Conservation (phyloP, 2,888 invertebrate genomes). For the Cryptocheilus praepositus region DNA sequence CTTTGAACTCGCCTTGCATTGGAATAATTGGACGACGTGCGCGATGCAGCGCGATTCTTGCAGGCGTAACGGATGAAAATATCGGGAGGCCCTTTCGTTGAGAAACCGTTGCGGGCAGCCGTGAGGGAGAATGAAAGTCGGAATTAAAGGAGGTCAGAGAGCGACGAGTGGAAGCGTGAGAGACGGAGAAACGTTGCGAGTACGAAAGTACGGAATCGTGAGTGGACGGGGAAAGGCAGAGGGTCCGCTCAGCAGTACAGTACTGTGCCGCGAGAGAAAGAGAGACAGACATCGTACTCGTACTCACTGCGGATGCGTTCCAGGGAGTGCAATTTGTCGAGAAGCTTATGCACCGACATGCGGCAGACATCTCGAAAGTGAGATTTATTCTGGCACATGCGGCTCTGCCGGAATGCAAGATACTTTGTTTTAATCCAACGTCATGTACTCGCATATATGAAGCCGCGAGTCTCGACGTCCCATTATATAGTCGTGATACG, state of each 20-base stretch:
- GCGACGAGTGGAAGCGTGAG: not conserved
- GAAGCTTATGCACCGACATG: conserved; percentile 70
- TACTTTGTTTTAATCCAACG: conserved; percentile 55
- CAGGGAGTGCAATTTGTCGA: conserved; percentile 52
- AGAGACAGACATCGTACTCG: conserved; percentile 15
- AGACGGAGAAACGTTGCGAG: conserved; percentile 1
- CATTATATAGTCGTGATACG: no score
- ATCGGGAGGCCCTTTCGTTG: conserved; percentile 1
- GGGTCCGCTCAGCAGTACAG: not conserved
- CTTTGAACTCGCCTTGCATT: conserved; percentile 70
- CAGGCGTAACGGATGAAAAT: conserved; percentile 29
- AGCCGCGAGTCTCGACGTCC: conserved; percentile 1
- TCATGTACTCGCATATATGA: conserved; percentile 55
- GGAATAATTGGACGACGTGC: conserved; percentile 64
- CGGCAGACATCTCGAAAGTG: conserved; percentile 66
- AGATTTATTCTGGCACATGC: conserved; percentile 67
- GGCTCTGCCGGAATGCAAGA: conserved; percentile 49
- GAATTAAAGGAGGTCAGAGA: conserved; percentile 10
- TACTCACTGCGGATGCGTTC: conserved; percentile 23
- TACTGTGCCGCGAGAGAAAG: not conserved
- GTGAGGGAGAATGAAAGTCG: conserved; percentile 1
- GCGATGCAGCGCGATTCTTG: conserved; percentile 65
- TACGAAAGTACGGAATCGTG: not conserved
- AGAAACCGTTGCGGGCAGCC: not conserved
- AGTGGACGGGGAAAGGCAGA: no score